Base-by-base conservation (phyloP, 1,140 invertebrate species). In the Dufourea novaeangliae region DNA sequence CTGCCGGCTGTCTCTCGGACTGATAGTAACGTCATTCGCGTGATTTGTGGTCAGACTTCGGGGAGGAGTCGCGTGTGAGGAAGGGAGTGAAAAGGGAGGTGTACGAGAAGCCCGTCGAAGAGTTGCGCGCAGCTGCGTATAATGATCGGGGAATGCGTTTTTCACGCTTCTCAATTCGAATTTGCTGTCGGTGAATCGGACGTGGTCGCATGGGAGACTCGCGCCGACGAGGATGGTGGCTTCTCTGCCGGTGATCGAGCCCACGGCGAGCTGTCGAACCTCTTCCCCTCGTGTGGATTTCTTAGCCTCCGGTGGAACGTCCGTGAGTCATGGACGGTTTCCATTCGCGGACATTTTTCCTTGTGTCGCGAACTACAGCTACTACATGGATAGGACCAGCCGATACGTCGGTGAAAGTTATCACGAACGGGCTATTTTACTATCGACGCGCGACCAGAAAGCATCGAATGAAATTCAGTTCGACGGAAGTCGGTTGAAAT, bases 91-190 rank as follows among this genome's bases (percentile, higher is more conserved):
- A 57, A n/a, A 54, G 37, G 14, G 62, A 44, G 39, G 57, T 54
- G 70, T 10, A 29, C n/a, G 64, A 73, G 59, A 67, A 52, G 22
- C n/a, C n/a, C 52, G 29, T 46, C 62, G 50, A 69, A 29, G 59
- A 25, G 22, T 17, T n/a, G n/a, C 34, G 50, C 67, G 75, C 56
- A 73, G 76, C 78, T 59, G 80, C 79, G 75, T 85, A 70, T 88
- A 88, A 87, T 80, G 74, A 88, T 87, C 85, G 80, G 70, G 83
- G 86, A 87, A 87, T 88, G 83, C 85, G 75, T 87, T 88, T 88
- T 89, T 88, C 86, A 89, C 87, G 88, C 86, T 88, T 86, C 82
- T 89, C 88, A 88, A 87, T 88, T 85, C 85, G 85, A 85, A 84
- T 88, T 83, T 83, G 69, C 82, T 32, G 76, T 39, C 73, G 27